A percentile compares a stretch with the other conserved stretches of the same genome.
phyloP scores from a whole-genome alignment of 2,888 invertebrate species.

The Hirtodrosophila trivittata region DNA sequence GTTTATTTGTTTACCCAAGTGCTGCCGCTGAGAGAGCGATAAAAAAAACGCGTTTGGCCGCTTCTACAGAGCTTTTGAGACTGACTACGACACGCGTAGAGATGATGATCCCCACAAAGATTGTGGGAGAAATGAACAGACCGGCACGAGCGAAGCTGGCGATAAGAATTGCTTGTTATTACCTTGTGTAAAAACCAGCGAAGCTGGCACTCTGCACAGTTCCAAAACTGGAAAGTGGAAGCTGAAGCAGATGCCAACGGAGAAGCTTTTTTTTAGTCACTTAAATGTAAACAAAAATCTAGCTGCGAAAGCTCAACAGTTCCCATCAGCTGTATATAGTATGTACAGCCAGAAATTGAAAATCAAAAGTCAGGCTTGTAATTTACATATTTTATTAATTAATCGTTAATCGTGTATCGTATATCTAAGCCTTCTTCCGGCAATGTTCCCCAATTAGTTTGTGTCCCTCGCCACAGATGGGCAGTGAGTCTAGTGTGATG shows the following conservation, averaged over 20 bases:
- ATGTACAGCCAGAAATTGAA: not conserved
- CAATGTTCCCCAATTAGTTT: constrained; percentile 39
- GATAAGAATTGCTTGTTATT: constrained; percentile 48
- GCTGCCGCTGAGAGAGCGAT: constrained; percentile 1
- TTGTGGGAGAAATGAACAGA: constrained; percentile 23
- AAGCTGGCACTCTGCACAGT: constrained; percentile 15
- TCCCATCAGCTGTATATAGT: not conserved
- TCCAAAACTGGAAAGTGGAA: constrained; percentile 32
- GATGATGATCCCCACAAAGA: constrained; percentile 24
- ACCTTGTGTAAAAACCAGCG: constrained; percentile 3
- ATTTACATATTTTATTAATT: not conserved
- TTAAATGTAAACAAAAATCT: constrained; percentile 30
- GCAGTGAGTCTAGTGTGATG: constrained; percentile 55
- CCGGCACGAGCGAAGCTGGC: constrained; percentile 4
- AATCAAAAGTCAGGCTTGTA: constrained; percentile 9
- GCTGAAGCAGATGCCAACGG: constrained; percentile 7
- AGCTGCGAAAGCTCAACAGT: constrained; percentile 19
- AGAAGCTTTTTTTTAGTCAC: constrained; percentile 24
- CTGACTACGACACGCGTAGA: constrained; percentile 35
- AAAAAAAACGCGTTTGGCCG: constrained; percentile 60
- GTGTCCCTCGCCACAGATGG: constrained; percentile 44
- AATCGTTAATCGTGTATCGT: too few relatives aligned
- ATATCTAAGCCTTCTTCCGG: constrained; percentile 54
- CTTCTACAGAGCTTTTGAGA: constrained; percentile 50
- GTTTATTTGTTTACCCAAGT: constrained; percentile 13